Evolutionary conservation across 2,797 vertebrate genomes (phyloP).

Genomic region (Mallotus villosus): DNA sequence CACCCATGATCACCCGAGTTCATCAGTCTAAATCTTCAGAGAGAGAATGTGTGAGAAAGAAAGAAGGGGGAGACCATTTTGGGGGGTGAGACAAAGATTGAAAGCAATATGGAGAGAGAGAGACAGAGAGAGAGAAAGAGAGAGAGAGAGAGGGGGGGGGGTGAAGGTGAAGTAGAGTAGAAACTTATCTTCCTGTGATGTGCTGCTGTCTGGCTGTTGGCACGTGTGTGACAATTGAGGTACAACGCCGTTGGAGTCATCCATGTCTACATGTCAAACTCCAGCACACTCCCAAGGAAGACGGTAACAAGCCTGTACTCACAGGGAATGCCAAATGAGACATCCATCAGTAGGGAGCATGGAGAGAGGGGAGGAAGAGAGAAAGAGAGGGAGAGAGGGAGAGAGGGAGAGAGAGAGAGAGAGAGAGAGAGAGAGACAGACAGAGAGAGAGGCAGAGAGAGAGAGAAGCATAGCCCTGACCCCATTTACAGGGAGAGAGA

Average conservation of each 20-base stretch:
- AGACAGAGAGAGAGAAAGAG: constrained; percentile 27
- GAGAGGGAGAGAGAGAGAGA: constrained; percentile 36
- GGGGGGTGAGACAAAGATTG: background rate
- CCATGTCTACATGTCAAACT: constrained; percentile 65
- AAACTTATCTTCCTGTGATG: background rate
- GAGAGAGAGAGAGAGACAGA: constrained; percentile 39
- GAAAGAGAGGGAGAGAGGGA: background rate
- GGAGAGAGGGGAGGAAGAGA: constrained; percentile 34
- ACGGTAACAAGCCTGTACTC: constrained; percentile 60
- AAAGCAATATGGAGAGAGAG: constrained; percentile 13
- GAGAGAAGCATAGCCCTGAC: constrained; percentile 26
- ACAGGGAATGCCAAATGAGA: constrained; percentile 69
- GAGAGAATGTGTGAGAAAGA: no score
- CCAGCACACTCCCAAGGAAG: constrained; percentile 65
- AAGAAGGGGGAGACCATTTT: background rate
- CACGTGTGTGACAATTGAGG: constrained; percentile 56
- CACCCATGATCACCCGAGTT: constrained; percentile 25
- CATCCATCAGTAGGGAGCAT: constrained; percentile 51
- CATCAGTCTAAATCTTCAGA: constrained; percentile 25
- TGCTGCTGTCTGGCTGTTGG: background rate
- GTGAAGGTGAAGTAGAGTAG: background rate
- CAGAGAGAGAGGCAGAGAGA: constrained; percentile 36
- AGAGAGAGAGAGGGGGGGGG: background rate
- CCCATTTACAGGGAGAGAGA: constrained; percentile 50
- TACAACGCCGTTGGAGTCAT: constrained; percentile 57